Evolutionary conservation across 30 jellyfish, hydroid and myxozoan genomes (phyloP).

Genomic region (Pelagia noctiluca): DNA sequence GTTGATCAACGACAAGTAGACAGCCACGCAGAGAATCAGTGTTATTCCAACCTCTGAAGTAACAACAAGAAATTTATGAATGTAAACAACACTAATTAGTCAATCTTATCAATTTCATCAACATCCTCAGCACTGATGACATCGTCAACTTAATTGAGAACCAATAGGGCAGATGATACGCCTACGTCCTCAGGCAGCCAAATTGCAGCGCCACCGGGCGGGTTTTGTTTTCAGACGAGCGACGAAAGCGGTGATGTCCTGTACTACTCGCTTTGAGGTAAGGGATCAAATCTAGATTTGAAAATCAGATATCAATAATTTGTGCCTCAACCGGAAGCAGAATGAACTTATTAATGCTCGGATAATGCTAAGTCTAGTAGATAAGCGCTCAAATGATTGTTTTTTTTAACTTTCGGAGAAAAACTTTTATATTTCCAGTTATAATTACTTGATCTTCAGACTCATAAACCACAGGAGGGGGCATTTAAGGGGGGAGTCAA

Average conservation of each 20-base stretch:
- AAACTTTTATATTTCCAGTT: neutral
- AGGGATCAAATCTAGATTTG: neutral
- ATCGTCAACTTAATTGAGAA: neutral
- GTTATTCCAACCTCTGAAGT: conserved; percentile 87
- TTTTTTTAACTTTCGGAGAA: neutral
- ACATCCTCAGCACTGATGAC: neutral
- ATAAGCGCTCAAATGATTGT: neutral
- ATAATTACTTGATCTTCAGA: no score
- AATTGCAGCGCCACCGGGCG: neutral
- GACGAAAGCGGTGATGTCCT: conserved; percentile 1
- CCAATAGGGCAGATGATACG: neutral
- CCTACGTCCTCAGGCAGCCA: conserved; percentile 5
- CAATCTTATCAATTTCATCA: neutral
- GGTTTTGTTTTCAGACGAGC: neutral
- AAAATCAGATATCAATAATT: neutral
- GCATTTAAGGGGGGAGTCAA: no score
- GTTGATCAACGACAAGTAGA: conserved; percentile 71
- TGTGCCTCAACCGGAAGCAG: conserved; percentile 2
- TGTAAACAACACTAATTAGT: neutral
- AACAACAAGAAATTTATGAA: no score
- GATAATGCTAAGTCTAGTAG: conserved; percentile 1
- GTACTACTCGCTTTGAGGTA: neutral
- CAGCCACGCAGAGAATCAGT: conserved; percentile 82
- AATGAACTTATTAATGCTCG: neutral
- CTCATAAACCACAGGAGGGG: no score